Conservation (phyloP, 2,113 vertebrate species). For the Butorides virescens region DNA sequence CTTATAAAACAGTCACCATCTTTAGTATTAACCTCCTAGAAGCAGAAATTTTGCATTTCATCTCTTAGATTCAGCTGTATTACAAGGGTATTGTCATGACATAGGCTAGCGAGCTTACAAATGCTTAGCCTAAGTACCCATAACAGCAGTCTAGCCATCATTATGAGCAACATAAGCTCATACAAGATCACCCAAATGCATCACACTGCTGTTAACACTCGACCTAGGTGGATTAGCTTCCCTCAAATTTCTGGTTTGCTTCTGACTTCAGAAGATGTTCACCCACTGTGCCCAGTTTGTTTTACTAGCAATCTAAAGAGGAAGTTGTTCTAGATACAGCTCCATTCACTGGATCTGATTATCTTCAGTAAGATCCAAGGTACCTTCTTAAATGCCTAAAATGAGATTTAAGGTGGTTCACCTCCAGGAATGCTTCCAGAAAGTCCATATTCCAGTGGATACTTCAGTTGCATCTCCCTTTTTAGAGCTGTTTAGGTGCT, state of each 20-base stretch:
- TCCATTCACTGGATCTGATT: background rate
- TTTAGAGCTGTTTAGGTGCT: background rate
- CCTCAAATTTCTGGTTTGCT: background rate
- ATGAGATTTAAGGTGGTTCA: background rate
- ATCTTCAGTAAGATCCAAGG: background rate
- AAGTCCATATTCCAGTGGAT: background rate
- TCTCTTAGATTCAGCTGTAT: background rate
- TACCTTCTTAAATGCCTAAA: background rate
- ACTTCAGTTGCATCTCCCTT: background rate
- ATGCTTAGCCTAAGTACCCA: background rate
- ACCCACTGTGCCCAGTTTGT: background rate
- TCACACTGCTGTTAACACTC: background rate
- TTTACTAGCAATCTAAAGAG: background rate
- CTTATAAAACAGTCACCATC: background rate
- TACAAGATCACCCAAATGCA: background rate
- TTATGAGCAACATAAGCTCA: background rate
- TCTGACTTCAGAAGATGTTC: background rate
- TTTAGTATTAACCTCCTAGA: background rate
- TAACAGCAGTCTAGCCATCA: background rate
- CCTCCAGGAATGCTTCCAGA: background rate
- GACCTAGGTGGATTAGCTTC: background rate
- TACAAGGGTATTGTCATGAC: background rate
- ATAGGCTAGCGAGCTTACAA: accelerated
- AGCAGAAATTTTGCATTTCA: background rate
- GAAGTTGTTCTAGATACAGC: background rate